Evolutionary conservation across 2,797 vertebrate genomes (phyloP).

Genomic region (Notamacropus eugenii): DNA sequence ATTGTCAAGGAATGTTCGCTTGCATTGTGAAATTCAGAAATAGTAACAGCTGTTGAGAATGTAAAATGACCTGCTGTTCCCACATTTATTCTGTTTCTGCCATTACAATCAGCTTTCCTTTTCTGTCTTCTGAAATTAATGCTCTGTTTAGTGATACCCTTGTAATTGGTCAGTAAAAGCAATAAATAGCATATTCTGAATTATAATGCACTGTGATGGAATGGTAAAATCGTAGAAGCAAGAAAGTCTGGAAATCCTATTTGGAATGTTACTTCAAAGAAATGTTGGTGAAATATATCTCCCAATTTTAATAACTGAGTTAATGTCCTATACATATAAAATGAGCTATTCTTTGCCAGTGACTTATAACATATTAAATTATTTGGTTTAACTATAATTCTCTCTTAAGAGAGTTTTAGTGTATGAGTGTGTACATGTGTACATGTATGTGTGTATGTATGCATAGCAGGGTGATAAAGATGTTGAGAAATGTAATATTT

Average conservation of each 20-base stretch:
- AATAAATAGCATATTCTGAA: neutral
- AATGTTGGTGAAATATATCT: neutral
- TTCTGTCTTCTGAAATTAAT: slow-evolving; percentile 28
- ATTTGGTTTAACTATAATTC: neutral
- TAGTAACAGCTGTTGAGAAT: slow-evolving; percentile 18
- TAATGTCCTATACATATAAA: neutral
- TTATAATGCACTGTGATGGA: neutral
- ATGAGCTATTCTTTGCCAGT: neutral
- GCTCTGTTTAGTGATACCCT: slow-evolving; percentile 20
- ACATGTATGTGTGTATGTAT: neutral
- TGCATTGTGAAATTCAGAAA: slow-evolving; percentile 46
- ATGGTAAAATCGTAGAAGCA: slow-evolving; percentile 11
- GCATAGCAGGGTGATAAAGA: neutral
- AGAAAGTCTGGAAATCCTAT: slow-evolving; percentile 35
- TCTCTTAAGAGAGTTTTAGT: neutral
- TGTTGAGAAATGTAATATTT: neutral
- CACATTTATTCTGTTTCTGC: neutral
- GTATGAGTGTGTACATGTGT: too few relatives aligned
- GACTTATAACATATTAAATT: neutral
- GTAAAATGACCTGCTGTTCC: slow-evolving; percentile 34
- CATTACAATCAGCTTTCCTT: slow-evolving; percentile 1
- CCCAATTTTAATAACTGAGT: neutral
- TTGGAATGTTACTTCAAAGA: neutral
- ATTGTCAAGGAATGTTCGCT: slow-evolving; percentile 42
- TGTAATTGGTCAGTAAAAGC: neutral